Evolutionary conservation across 2,113 vertebrate species (phyloP).

Genomic region (Psephotus haematonotus): DNA sequence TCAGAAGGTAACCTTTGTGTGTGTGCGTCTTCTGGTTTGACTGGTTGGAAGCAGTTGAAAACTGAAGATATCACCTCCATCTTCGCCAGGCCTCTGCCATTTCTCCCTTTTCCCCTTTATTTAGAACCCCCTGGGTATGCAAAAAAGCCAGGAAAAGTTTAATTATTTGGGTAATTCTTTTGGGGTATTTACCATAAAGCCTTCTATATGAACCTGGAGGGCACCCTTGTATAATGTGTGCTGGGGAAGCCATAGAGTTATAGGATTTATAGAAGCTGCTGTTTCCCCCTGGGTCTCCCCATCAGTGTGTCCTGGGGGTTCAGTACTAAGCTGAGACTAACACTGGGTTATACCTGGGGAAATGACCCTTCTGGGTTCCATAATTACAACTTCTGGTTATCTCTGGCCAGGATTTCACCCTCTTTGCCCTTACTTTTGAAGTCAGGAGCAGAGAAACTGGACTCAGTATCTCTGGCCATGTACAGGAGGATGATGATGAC

Average conservation of each 20-base stretch:
- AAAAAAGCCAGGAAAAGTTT: not conserved
- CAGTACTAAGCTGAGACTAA: not conserved
- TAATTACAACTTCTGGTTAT: not conserved
- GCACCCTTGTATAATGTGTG: not conserved
- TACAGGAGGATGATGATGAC: not conserved
- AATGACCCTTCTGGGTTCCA: not conserved
- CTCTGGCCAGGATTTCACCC: not conserved
- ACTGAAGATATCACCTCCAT: not conserved
- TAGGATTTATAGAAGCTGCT: accelerated
- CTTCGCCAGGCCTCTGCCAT: not conserved
- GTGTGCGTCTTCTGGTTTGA: not conserved
- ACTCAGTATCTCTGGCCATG: accelerated
- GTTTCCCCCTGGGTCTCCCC: not conserved
- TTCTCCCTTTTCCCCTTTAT: not conserved
- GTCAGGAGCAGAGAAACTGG: not conserved
- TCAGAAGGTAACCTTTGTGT: accelerated
- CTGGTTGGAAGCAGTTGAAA: not conserved
- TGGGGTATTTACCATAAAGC: not conserved
- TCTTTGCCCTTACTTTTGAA: not conserved
- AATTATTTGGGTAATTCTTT: not conserved
- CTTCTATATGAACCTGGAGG: not conserved
- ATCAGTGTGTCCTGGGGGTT: not conserved
- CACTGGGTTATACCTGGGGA: not conserved
- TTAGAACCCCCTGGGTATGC: not conserved
- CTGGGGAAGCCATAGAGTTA: not conserved